Conservation (phyloP, 1,140 invertebrate species). For the Eriosoma lanigerum region DNA sequence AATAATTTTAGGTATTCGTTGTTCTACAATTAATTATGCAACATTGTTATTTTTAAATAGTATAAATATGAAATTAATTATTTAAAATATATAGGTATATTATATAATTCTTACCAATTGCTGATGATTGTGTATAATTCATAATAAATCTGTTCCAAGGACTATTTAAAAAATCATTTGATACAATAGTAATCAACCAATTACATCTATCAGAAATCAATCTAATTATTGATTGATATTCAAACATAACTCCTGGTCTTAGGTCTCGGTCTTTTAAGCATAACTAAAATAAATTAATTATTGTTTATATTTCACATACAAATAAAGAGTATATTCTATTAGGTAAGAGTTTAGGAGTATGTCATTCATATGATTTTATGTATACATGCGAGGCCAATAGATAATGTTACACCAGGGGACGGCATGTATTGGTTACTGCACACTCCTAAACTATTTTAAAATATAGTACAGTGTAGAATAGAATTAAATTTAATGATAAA, state of each 20-base stretch:
- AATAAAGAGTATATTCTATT: too few species aligned
- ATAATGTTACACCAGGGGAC: too few species aligned
- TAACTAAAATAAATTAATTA: slow-evolving; percentile 60
- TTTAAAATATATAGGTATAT: too few species aligned
- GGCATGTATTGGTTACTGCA: too few species aligned
- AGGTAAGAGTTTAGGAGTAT: too few species aligned
- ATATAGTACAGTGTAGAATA: too few species aligned
- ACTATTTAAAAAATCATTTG: slow-evolving; percentile 70
- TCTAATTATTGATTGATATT: slow-evolving; percentile 70
- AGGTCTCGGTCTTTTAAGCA: slow-evolving; percentile 71
- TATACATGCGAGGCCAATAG: too few species aligned
- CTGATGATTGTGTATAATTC: slow-evolving; percentile 72
- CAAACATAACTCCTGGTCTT: slow-evolving; percentile 65
- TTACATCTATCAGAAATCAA: slow-evolving; percentile 74
- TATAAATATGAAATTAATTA: background rate
- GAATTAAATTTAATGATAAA: too few species aligned
- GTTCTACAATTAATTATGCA: slow-evolving; percentile 28
- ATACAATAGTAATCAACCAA: slow-evolving; percentile 71
- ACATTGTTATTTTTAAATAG: background rate
- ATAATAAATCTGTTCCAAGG: slow-evolving; percentile 71
- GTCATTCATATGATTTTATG: too few species aligned
- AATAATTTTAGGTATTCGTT: slow-evolving; percentile 34
- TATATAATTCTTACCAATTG: slow-evolving; percentile 66
- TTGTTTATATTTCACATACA: slow-evolving; percentile 20
- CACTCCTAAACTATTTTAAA: too few species aligned